A percentile compares a stretch with the other conserved stretches of the same genome.
Evolutionary conservation across 2,113 vertebrate genomes (phyloP).

Genomic region (Campylomormyrus numenius): DNA sequence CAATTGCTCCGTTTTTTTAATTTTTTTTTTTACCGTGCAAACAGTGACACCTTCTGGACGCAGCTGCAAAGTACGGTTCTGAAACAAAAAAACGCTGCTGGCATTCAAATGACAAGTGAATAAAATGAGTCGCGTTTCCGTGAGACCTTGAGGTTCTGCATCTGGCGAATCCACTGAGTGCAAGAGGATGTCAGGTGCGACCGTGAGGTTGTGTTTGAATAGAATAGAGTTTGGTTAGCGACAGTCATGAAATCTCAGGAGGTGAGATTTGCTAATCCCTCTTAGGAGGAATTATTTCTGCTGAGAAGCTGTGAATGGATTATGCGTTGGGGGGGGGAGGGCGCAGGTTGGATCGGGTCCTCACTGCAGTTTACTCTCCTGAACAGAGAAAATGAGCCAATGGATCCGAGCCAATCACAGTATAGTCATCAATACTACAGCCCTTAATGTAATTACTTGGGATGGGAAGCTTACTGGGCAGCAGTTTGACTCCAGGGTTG

Average conservation of each 20-base stretch:
- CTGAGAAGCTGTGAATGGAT: not conserved
- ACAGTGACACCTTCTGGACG: conserved; percentile 1
- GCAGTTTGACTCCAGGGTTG: not conserved
- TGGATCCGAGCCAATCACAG: not conserved
- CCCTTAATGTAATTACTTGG: not conserved
- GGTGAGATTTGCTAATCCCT: conserved; percentile 3
- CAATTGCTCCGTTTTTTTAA: no score
- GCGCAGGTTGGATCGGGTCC: not conserved
- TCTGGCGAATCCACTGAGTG: not conserved
- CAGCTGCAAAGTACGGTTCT: not conserved
- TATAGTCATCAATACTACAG: not conserved
- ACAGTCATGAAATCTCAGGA: conserved; percentile 1
- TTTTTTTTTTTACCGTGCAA: not conserved
- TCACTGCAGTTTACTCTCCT: not conserved
- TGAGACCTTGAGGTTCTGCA: not conserved
- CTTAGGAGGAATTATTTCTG: conserved; percentile 12
- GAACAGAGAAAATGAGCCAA: not conserved
- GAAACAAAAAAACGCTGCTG: not conserved
- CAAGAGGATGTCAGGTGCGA: not conserved
- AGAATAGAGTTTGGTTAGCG: not conserved
- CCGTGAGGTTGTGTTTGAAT: not conserved
- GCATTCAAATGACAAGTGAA: not conserved
- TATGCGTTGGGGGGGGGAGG: not conserved
- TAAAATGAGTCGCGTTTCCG: not conserved
- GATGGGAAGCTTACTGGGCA: not conserved